Evolutionary conservation across 2,888 invertebrate genomes (phyloP), one percentile per base, ranked within the genome.

Genomic region (Helobdella robusta): DNA sequence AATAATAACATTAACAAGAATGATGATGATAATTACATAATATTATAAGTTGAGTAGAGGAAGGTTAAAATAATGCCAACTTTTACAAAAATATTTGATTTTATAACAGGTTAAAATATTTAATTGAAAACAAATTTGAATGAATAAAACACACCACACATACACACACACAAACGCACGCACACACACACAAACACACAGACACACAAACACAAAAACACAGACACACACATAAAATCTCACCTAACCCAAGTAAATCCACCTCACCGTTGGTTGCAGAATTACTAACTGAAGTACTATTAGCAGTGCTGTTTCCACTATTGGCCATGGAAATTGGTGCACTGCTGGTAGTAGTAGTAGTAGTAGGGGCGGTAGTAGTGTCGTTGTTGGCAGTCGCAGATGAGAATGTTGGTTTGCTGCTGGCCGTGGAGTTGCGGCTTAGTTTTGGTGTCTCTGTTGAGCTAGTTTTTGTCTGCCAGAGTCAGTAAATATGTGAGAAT

Each of bases 171-270:
- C n/a, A n/a, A n/a, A n/a, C n/a, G n/a, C n/a, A n/a, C n/a, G n/a
- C n/a, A n/a, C n/a, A n/a, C n/a, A n/a, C n/a, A n/a, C n/a, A n/a
- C n/a, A n/a, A n/a, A n/a, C n/a, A 6, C 11, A 58, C 6, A 58
- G 30, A 28, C 8, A 28, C 11, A 61, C n/a, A n/a, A 61, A 61
- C 20, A 61, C 36, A 20, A 1, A 2, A 4, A 36, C 20, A 36
- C 28, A 58, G 28, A 18, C 2, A 34, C n/a, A n/a, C n/a, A 36
- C 28, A 59, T 1, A 50, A 36, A 8, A 5, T 56, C 66, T 23
- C 35, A 66, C 65, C 67, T 28, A 67, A 52, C 25, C 67, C 67
- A 15, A 67, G 62, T 20, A 67, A 59, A 32, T 67, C 67, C n/a
- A 67, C 61, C 28, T 65, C 65, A 6, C 56, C 50, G 25, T 28